A percentile compares a stretch with the other conserved stretches of the same genome.
phyloP scores from a whole-genome alignment of 2,113 vertebrate species.

The Hypocryptadius cinnamomeus region DNA sequence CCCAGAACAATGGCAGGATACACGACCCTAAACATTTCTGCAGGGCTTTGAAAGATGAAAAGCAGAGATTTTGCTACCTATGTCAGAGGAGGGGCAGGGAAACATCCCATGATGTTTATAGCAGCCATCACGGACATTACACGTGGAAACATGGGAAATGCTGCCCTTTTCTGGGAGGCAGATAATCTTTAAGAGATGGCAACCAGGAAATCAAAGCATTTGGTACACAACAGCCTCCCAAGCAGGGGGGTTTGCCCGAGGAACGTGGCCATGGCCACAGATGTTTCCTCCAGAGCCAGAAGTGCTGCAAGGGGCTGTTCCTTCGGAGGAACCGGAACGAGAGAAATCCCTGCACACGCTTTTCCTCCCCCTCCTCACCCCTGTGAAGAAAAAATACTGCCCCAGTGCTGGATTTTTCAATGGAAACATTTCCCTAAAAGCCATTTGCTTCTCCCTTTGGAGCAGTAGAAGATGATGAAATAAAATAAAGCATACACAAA shows the following conservation, averaged over 20 bases:
- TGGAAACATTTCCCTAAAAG: not conserved
- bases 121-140: slow-evolving; percentile 1
- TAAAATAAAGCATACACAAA: not conserved
- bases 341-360: not conserved
- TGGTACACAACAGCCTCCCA: not conserved
- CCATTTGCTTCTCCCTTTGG: not conserved
- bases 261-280: not conserved
- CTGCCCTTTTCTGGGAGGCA: not conserved
- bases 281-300: slow-evolving; percentile 55
- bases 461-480: not conserved
- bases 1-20: slow-evolving; percentile 64
- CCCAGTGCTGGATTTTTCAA: not conserved
- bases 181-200: slow-evolving; percentile 53
- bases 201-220: slow-evolving; percentile 39
- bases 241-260: not conserved
- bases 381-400: not conserved
- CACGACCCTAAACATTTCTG: slow-evolving; percentile 28
- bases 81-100: not conserved
- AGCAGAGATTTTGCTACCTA: not conserved
- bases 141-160: slow-evolving; percentile 52
- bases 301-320: not conserved
- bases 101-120: slow-evolving; percentile 2
- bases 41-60: slow-evolving; percentile 27
- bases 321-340: not conserved
- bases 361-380: not conserved